Evolutionary conservation across 2,113 vertebrate genomes (phyloP).

Genomic region (Gymnogyps californianus): DNA sequence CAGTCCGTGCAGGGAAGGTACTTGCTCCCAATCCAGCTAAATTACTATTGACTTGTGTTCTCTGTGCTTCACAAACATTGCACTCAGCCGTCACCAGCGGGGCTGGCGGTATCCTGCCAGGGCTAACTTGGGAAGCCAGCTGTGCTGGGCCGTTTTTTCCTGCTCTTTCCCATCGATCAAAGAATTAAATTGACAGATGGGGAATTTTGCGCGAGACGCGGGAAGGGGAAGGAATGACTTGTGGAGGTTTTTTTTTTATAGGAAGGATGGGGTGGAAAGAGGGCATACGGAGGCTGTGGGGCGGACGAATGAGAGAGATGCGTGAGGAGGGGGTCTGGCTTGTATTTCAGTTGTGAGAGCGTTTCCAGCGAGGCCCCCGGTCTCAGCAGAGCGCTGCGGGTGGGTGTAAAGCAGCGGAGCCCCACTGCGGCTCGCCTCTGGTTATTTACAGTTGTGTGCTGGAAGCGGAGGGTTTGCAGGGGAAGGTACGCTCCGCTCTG

Average conservation of each 20-base stretch:
- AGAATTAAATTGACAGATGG: constrained; percentile 74
- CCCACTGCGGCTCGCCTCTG: rapidly evolving
- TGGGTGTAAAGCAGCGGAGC: not conserved
- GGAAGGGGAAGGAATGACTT: constrained; percentile 5
- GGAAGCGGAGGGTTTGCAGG: not conserved
- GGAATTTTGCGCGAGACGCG: not conserved
- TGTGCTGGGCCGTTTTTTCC: constrained; percentile 62
- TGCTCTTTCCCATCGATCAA: constrained; percentile 76
- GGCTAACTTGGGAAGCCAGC: constrained; percentile 72
- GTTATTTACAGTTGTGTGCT: not conserved
- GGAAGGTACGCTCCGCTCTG: not conserved
- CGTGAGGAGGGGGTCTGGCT: not conserved
- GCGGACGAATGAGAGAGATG: not conserved
- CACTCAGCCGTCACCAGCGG: constrained; percentile 53
- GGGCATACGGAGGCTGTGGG: not conserved
- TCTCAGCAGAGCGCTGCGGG: not conserved
- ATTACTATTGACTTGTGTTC: constrained; percentile 78
- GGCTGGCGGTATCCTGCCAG: constrained; percentile 68
- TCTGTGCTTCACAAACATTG: constrained; percentile 70
- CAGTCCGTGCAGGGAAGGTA: constrained; percentile 64
- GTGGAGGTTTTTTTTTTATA: not conserved
- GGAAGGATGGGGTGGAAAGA: not conserved
- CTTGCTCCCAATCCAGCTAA: constrained; percentile 73
- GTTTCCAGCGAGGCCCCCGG: rapidly evolving
- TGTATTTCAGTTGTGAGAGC: not conserved